These are phyloP conservation scores for Bubo blakistoni DNA, from an alignment of 2,113 vertebrate genomes.

Conservation along the genomic window DNA sequence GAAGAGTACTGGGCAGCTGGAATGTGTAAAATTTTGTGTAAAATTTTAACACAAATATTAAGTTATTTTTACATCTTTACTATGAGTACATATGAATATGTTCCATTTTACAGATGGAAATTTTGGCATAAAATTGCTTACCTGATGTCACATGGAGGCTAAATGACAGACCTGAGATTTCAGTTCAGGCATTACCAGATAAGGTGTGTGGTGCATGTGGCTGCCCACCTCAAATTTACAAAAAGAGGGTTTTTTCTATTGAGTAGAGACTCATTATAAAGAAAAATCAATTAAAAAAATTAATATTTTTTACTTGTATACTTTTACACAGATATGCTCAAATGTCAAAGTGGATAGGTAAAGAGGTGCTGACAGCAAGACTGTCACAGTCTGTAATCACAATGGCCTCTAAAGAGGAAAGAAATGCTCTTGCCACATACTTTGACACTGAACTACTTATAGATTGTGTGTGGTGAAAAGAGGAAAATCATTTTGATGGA, in stretches of 20 bases:
- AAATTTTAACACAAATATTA: background rate
- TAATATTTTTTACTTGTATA: background rate
- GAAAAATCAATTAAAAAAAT: background rate
- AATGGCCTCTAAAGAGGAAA: background rate
- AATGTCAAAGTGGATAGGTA: background rate
- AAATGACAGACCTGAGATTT: background rate
- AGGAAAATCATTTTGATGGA: background rate
- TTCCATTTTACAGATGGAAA: background rate
- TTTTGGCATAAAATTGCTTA: background rate
- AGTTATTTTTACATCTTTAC: background rate
- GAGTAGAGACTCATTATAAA: background rate
- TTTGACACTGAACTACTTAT: background rate
- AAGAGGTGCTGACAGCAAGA: background rate
- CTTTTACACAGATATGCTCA: background rate
- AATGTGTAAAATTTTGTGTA: background rate
- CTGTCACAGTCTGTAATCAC: background rate
- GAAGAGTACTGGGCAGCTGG: background rate
- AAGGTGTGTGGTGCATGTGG: rapidly evolving
- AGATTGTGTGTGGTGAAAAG: background rate
- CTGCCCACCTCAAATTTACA: background rate
- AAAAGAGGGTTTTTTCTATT: background rate
- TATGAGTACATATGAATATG: background rate
- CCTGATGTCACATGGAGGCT: background rate
- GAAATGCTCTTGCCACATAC: background rate
- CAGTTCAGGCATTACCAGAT: background rate